These are phyloP conservation scores for Euura lappo DNA, from an alignment of 1,140 invertebrate species.

Conservation along the genomic window DNA sequence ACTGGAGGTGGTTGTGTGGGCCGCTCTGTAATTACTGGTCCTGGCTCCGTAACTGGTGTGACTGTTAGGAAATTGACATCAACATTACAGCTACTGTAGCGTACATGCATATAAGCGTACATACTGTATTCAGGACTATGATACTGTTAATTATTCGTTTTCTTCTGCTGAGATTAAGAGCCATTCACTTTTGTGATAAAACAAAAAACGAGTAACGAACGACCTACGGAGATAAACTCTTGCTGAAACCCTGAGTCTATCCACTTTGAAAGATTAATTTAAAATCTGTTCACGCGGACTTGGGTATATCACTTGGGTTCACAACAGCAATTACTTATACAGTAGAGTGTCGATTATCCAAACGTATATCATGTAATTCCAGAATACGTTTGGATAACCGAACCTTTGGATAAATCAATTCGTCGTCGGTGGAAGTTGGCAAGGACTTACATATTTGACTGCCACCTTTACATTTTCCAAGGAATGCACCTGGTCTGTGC, in stretches of 20 bases:
- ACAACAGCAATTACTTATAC: too few species aligned
- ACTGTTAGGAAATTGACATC: too few species aligned
- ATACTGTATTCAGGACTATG: neutral
- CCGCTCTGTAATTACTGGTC: neutral
- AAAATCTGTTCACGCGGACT: too few species aligned
- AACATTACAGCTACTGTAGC: too few species aligned
- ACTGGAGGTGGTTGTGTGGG: too few species aligned
- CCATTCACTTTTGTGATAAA: neutral
- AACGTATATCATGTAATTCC: too few species aligned
- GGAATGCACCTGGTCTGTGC: conserved; percentile 67
- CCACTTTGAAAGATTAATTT: neutral
- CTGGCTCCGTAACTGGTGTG: neutral
- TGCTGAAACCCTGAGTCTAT: neutral
- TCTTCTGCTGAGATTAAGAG: neutral
- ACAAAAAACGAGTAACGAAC: neutral
- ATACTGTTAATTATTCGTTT: neutral
- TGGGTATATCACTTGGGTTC: too few species aligned
- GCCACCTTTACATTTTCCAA: conserved; percentile 69
- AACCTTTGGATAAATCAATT: neutral
- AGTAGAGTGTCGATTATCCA: too few species aligned
- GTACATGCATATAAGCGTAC: too few species aligned
- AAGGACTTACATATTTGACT: conserved; percentile 28
- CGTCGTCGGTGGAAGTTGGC: too few species aligned
- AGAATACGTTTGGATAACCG: too few species aligned
- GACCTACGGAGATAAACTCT: neutral